These are phyloP conservation scores for Toxonevra muliebris DNA, from an alignment of 2,888 invertebrate genomes.

Conservation along the genomic window DNA sequence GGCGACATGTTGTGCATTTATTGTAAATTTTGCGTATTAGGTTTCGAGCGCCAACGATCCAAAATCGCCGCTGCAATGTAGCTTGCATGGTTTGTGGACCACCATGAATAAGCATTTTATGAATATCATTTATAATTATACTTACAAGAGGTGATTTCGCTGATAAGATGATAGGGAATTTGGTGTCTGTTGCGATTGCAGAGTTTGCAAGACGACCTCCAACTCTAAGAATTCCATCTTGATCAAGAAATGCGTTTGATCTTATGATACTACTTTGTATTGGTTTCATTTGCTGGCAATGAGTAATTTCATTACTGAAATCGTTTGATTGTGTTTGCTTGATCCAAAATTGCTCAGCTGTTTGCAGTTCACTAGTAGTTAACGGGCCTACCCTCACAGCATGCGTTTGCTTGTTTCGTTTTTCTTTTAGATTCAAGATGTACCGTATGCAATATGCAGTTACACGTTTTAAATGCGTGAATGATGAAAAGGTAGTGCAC, in stretches of 20 bases:
- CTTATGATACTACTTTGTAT: background rate
- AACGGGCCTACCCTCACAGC: no score
- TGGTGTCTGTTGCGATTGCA: constrained; percentile 2
- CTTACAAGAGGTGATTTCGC: constrained; percentile 3
- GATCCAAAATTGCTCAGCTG: background rate
- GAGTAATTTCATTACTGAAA: background rate
- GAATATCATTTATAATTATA: background rate
- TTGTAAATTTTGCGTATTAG: constrained; percentile 17
- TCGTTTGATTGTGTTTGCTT: background rate
- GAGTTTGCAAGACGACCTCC: constrained; percentile 22
- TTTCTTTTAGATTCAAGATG: background rate
- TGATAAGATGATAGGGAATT: constrained; percentile 20
- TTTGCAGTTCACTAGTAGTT: no score
- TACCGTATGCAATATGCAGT: background rate
- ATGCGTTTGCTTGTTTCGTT: no score
- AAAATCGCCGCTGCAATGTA: constrained; percentile 21
- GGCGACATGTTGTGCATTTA: constrained; percentile 19
- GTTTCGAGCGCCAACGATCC: constrained; percentile 23
- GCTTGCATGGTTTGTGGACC: constrained; percentile 30
- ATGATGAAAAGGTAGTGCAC: background rate
- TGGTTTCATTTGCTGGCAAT: background rate
- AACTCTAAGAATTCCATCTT: constrained; percentile 19
- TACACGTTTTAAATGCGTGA: background rate
- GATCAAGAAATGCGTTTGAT: constrained; percentile 29
- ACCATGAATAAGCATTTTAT: background rate